A percentile compares a stretch with the other conserved stretches of the same genome.
Conservation (phyloP, 2,797 vertebrate species). For the Myotis planiceps region DNA sequence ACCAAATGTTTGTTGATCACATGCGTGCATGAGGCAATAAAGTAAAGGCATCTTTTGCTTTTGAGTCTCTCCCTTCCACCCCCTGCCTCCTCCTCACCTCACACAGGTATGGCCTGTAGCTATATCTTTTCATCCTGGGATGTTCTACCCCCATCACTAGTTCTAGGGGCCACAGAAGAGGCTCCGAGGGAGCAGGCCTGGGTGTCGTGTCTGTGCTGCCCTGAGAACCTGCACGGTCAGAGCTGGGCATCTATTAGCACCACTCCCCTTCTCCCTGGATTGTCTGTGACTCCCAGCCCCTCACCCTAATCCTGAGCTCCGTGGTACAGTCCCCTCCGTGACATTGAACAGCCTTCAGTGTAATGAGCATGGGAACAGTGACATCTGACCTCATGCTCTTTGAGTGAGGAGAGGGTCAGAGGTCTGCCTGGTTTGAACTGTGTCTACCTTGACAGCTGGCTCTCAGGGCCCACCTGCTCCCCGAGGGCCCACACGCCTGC, state of each 20-base stretch:
- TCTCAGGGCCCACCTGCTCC: background rate
- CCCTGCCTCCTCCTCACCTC: background rate
- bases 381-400: background rate
- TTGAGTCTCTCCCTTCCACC: background rate
- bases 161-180: background rate
- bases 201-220: background rate
- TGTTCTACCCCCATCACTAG: rapidly evolving
- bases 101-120: background rate
- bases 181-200: background rate
- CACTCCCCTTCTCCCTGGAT: background rate
- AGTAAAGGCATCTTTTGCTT: background rate
- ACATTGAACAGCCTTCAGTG: background rate
- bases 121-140: no score
- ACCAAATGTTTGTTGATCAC: background rate
- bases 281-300: background rate
- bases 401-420: background rate
- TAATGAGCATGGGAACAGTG: background rate
- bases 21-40: no score
- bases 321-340: background rate
- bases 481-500: background rate
- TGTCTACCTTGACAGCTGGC: background rate
- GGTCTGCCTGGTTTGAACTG: background rate
- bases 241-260: background rate
- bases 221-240: background rate
- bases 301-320: background rate